Base-by-base conservation (phyloP, 2,797 vertebrate species). In the Platalea minor region DNA sequence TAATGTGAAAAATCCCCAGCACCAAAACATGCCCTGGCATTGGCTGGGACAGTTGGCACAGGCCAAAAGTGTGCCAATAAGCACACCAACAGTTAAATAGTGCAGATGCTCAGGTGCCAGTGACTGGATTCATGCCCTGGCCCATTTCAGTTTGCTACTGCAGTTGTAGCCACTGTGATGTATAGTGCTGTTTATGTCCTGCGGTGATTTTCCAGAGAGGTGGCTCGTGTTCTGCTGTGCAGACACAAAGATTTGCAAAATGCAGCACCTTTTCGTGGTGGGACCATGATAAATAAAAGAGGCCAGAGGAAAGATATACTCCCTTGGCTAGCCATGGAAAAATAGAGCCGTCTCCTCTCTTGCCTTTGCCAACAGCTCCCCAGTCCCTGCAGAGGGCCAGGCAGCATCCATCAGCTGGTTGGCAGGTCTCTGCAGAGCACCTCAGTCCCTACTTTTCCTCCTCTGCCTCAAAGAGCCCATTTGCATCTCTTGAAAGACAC, bases 101-200 rank as follows among this genome's bases (percentile, higher is more conserved):
- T 6, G 33, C 70, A 67, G 74, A 14, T 46, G 21, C 20, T 76
- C 14, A 1, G 0, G 33, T 83, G 43, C 51, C 54, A 69, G 13
- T 8, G 28, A 4, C 4, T 39, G 59, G 86, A 82, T 48, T 48
- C 35, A 5, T 45, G 63, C 33, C 70, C 35, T 89, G 77, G 51
- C 37, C 74, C 31, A 5, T 41, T 89, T 63, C 39, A 35, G 8
- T 63, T 79, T 80, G 31, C 41, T 72, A 1, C 37, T 73, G 54
- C 37, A 21, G 41, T 53, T 67, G 54, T 51, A 76, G 53, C 17
- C 6, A 3, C 33, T 24, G 9, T 56, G 67, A 56, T 0, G 0
- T 21, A 59, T 4, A 61, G 51, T 3, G 29, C 18, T 73, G 18
- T 39, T 84, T 63, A 46, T 26, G 53, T 86, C 37, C 63, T 43